Base-by-base conservation (phyloP, 2,113 vertebrate genomes). In the Romanogobio albipinnatus region DNA sequence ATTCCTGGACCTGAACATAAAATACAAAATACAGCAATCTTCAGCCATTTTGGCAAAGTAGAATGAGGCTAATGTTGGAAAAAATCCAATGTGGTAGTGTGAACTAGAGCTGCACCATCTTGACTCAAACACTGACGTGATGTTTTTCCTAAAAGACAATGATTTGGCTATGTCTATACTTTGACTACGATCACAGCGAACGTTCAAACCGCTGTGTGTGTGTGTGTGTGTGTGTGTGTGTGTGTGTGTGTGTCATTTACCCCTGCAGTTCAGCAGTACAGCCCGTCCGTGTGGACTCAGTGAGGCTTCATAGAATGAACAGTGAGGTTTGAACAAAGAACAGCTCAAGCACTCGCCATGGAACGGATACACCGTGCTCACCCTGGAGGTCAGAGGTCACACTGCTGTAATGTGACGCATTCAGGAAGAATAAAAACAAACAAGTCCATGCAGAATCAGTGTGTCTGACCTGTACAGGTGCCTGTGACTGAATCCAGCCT, bases 401-500 rank as follows among this genome's bases (percentile, higher is more conserved):
- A 19, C 29, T 17, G 39, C 14, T 74, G 29, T 77, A n/a, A 82
- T 19, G 36, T 1, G n/a, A 33, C 11, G 51, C 15, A 45, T 3
- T 51, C 19, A 22, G 15, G 19, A 47, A 8, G 2, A 36, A 81
- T 68, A 51, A 22, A 45, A 51, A 51, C 3, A 36, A 7, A 76
- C 62, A 1, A 49, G 15, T 49, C 5, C 3, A 0, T 13, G 39
- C 45, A 75, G 33, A 9, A 33, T 53, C 74, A 53, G 7, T 29
- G 74, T 17, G 5, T 39, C 84, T 59, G 64, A 94, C 94, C 93
- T 94, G 92, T 94, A 93, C 47, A 95, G 39, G 0, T 95, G 94
- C 3, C 86, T 91, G 36, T 91, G 92, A 51, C 88, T 88, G 2
- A 89, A 77, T 1, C 91, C 90, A 5, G 87, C 86, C 66, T 94